Base-by-base conservation (phyloP, 2,797 vertebrate species). In the Microtus californicus region DNA sequence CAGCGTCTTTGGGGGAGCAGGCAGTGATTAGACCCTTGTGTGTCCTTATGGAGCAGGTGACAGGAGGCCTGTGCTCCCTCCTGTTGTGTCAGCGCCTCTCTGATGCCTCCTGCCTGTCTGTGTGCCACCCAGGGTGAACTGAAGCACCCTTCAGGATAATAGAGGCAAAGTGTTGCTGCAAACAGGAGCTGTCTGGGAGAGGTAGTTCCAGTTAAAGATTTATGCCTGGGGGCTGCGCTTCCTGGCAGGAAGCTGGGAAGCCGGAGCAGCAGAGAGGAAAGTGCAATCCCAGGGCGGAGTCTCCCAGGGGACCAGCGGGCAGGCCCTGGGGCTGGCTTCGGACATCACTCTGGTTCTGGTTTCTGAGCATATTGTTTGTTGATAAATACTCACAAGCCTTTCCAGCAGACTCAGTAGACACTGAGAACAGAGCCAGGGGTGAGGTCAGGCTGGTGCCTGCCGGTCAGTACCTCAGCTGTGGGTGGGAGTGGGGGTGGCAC, bases 241-340 rank as follows among this genome's bases (percentile, higher is more conserved):
- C 82, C 95, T 37, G 94, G 86, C 95, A 87, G 92, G 90, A 93
- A 95, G 71, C 69, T 48, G 82, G 79, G 90, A 43, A 48, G 91
- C 31, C 63, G 15, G 69, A 74, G 31, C 93, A 15, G 21, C 59
- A 34, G 71, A 82, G 86, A 40, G 82, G 81, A 73, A 34, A 59
- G 83, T 34, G 0, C 12, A 65, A n/a, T 48, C 78, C 77, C 34
- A 2, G 56, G 81, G 63, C 59, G 0, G 21, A 59, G 61, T 11
- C 31, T 69, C 89, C 85, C 34, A 3, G 43, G 85, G 74, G 61
- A 6, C 19, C 43, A 14, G 21, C 11, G 14, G 27, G 51, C 51
- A 65, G 23, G 27, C 40, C 25, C 34, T 45, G 13, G n/a, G 12
- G 54, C 80, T 19, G 27, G 43, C 48, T 34, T 67, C 21, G 27